A percentile compares a stretch with the other conserved stretches of the same genome.
Evolutionary conservation across 2,113 vertebrate genomes (phyloP).

Genomic region (Hippocampus comes): DNA sequence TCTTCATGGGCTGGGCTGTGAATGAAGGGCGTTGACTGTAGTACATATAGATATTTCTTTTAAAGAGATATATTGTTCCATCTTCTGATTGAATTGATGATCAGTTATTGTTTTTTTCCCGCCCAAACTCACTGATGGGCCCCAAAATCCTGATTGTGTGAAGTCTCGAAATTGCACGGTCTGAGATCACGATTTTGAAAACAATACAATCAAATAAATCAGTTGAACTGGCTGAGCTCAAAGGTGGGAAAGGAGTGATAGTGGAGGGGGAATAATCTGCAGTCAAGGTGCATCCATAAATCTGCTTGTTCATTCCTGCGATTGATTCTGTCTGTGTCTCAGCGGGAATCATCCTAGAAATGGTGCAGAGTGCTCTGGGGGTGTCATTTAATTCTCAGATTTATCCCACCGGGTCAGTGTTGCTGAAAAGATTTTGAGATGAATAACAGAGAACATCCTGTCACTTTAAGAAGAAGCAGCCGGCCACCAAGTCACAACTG

Average conservation of each 20-base stretch:
- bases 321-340: slow-evolving; percentile 43
- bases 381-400: slow-evolving; percentile 25
- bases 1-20: too few species aligned
- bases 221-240: slow-evolving; percentile 43
- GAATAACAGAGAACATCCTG: slow-evolving; percentile 5
- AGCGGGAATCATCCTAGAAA: slow-evolving; percentile 26
- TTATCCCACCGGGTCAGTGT: slow-evolving; percentile 1
- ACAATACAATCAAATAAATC: slow-evolving; percentile 30
- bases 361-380: slow-evolving; percentile 11
- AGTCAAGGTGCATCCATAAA: slow-evolving; percentile 37
- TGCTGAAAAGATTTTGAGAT: slow-evolving; percentile 21
- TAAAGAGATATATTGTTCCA: too few species aligned
- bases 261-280: slow-evolving; percentile 10
- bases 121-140: too few species aligned
- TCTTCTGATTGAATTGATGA: too few species aligned
- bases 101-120: too few species aligned
- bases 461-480: slow-evolving; percentile 21
- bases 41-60: too few species aligned
- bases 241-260: slow-evolving; percentile 19
- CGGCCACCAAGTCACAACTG: slow-evolving; percentile 15
- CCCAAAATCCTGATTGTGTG: too few species aligned
- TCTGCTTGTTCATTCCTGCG: slow-evolving; percentile 40
- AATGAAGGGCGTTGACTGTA: too few species aligned
- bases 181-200: too few species aligned
- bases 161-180: too few species aligned